phyloP scores from a whole-genome alignment of 2,797 vertebrate species.

The Astyanax mexicanus region DNA sequence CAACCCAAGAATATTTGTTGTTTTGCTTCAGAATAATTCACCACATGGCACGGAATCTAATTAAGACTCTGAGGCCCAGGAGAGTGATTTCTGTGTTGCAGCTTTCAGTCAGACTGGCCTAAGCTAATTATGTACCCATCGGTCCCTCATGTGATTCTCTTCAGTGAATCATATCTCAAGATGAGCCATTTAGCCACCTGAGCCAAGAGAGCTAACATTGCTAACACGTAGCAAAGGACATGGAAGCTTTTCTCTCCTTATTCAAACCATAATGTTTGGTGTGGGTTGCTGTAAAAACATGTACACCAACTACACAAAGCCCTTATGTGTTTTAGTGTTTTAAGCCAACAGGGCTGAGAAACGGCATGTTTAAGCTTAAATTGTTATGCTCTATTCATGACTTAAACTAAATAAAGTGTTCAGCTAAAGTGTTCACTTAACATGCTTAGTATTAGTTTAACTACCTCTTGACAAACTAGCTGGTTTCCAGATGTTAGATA shows the following conservation, averaged over 20 bases:
- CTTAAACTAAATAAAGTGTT: too few relatives aligned
- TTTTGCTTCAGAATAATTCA: constrained; percentile 19
- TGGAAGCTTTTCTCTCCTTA: background rate
- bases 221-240: background rate
- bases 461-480: too few relatives aligned
- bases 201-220: constrained; percentile 4
- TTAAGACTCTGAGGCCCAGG: constrained; percentile 18
- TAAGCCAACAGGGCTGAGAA: too few relatives aligned
- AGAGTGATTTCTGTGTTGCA: constrained; percentile 30
- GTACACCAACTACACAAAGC: too few relatives aligned
- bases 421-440: too few relatives aligned
- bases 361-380: too few relatives aligned
- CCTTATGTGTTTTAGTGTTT: too few relatives aligned
- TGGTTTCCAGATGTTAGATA: too few relatives aligned
- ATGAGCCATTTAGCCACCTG: constrained; percentile 23
- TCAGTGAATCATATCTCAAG: constrained; percentile 16
- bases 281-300: background rate
- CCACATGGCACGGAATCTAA: constrained; percentile 22
- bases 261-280: background rate
- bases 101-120: constrained; percentile 6
- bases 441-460: too few relatives aligned
- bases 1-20: background rate
- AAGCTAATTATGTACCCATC: constrained; percentile 40
- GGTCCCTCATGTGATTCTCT: constrained; percentile 18
- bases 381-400: too few relatives aligned